Conservation (phyloP, 2,888 invertebrate species). For the Hirtodrosophila trivittata region DNA sequence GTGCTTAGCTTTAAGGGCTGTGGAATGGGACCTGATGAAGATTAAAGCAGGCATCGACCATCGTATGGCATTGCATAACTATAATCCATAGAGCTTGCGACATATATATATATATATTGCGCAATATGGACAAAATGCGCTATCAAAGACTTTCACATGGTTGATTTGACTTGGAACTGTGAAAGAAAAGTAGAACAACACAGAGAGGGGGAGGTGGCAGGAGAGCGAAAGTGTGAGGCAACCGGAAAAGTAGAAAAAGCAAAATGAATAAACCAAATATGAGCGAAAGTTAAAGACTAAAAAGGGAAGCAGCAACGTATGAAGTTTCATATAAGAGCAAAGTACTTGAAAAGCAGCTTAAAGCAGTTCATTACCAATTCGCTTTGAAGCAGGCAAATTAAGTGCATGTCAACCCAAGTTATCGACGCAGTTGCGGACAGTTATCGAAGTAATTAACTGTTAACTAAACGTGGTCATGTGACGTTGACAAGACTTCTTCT, state of each 20-base stretch:
- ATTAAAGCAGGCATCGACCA: conserved; percentile 15
- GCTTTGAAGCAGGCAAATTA: no score
- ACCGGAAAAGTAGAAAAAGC: background rate
- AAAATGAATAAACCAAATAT: background rate
- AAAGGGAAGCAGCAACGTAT: no score
- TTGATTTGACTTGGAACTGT: conserved; percentile 29
- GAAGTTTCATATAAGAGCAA: no score
- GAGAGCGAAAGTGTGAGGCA: background rate
- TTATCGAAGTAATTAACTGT: no score
- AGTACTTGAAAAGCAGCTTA: no score
- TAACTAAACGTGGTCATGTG: no score
- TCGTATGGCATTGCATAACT: conserved; percentile 14
- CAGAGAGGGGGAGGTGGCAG: background rate
- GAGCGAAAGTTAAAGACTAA: background rate
- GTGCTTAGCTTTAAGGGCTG: background rate
- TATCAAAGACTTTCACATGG: conserved; percentile 46
- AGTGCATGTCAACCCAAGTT: no score
- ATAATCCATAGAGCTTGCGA: conserved; percentile 20
- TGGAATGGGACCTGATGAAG: background rate
- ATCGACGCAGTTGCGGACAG: no score
- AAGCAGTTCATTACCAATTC: no score
- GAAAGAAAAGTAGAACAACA: background rate
- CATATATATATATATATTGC: conserved; percentile 37
- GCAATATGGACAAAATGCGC: conserved; percentile 42
- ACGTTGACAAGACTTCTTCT: no score